Base-by-base conservation (phyloP, 2,797 vertebrate genomes). In the Tauraco hartlaubi region DNA sequence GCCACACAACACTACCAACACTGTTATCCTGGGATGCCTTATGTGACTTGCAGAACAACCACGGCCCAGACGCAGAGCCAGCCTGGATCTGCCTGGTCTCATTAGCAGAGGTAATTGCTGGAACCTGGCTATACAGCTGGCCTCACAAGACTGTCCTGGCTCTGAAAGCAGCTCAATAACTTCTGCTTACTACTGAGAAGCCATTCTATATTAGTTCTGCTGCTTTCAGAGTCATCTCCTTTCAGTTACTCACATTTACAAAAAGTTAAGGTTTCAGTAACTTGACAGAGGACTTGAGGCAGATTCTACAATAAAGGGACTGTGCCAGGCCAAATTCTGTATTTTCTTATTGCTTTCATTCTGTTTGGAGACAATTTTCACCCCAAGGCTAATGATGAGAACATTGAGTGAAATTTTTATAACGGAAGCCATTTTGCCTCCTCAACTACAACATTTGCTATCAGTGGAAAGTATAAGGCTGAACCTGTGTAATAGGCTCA, bases 1-100 rank as follows among this genome's bases (percentile, higher is more conserved):
- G 18, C 21, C 58, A 15, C 7, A 11, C 5, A 43, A 12, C 1
- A 2, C 33, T 12, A 3, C 1, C 72, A 63, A 0, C 3, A 5
- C 35, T 25, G 3, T 39, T 25, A 25, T 9, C 51, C 86, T 25
- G 25, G n/a, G 21, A 6, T 19, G 12, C 6, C 1, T 52, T 9
- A 4, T 1, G 9, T 9, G n/a, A 35, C 78, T 11, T 66, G 23
- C 29, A 44, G 69, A 15, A 68, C 49, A 72, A 0, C 39, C 41
- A n/a, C 0, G 0, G 59, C 51, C 58, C 59, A 62, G 44, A 9
- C 19, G 19, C 63, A 85, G 39, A 73, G 14, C 29, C 69, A 68
- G 51, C 31, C 59, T 13, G n/a, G 28, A 12, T 7, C 29, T 29
- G 15, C 61, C 8, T 5, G 48, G 29, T 9, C 6, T 78, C 37